Evolutionary conservation across 1,140 invertebrate genomes (phyloP).

Genomic region (Ceratitis capitata): DNA sequence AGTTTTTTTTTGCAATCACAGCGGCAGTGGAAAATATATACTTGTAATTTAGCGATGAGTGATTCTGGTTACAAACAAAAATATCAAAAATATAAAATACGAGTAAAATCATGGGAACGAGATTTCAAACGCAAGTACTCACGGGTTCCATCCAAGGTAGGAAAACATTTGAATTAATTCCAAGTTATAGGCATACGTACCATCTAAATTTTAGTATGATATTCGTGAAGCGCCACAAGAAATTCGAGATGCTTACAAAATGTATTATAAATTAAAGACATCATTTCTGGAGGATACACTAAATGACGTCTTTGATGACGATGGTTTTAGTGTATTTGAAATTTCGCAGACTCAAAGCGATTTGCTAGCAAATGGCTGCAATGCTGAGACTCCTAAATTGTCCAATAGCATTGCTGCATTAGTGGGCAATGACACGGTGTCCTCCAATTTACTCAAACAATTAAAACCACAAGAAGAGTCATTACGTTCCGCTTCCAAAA

Average conservation of each 20-base stretch:
- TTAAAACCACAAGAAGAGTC: background rate
- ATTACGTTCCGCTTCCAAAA: slow-evolving; percentile 45
- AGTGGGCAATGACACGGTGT: slow-evolving; percentile 42
- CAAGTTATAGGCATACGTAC: background rate
- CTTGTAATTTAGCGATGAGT: slow-evolving; percentile 49
- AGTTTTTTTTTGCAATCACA: background rate
- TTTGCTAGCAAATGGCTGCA: slow-evolving; percentile 38
- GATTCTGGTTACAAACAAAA: slow-evolving; percentile 59
- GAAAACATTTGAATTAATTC: slow-evolving; percentile 27
- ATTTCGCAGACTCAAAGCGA: slow-evolving; percentile 51
- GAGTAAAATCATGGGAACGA: slow-evolving; percentile 82
- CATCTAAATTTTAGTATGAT: slow-evolving; percentile 70
- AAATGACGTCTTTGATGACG: slow-evolving; percentile 66
- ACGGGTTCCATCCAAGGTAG: slow-evolving; percentile 78
- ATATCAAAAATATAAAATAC: slow-evolving; percentile 73
- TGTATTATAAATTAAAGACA: slow-evolving; percentile 82
- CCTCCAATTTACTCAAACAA: background rate
- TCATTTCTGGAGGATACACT: slow-evolving; percentile 76
- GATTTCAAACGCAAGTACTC: slow-evolving; percentile 76
- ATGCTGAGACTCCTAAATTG: slow-evolving; percentile 49
- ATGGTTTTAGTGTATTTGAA: slow-evolving; percentile 63
- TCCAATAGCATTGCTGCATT: slow-evolving; percentile 52
- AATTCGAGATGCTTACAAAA: slow-evolving; percentile 81
- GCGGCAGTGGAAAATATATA: background rate
- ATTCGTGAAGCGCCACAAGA: slow-evolving; percentile 77